Base-by-base conservation (phyloP, 1,140 invertebrate genomes). In the Drosophila suzukii region DNA sequence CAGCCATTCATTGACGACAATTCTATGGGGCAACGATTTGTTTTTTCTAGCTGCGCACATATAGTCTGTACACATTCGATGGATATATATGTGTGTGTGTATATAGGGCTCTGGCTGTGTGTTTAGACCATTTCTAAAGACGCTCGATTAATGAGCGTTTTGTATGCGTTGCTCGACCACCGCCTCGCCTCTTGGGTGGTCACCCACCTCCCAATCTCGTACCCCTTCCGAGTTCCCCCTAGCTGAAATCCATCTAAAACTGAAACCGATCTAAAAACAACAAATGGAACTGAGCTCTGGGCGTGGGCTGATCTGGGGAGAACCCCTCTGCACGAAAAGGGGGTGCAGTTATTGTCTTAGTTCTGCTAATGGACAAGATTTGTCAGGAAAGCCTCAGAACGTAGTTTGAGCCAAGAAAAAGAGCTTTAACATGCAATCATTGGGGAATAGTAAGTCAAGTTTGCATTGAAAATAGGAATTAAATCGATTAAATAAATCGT, bases 131-230 rank as follows among this genome's bases (percentile, higher is more conserved):
- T 75, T 79, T 75, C 58, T 57, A 75, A 47, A 62, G 72, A 60
- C 63, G 59, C 72, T 73, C 81, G 68, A 67, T 83, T 88, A 86
- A 86, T 86, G 84, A 88, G 83, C 83, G 75, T 88, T 86, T 88
- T 86, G 83, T 86, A 86, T 86, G 83, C 83, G 71, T 58, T 78
- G 74, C 79, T 83, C 78, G 75, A 74, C 62, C 59, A 46, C 11
- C 41, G 49, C 74, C 61, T 65, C 80, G 49, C 78, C 61, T 65
- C 76, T 81, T 85, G 81, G 81, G 78, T 81, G 81, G 81, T 20
- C 73, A 47, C 30, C 44, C 11, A 12, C 24, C 46, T 10, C 20
- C 17, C 24, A 17, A 27, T n/a, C 27, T 7, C 43, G 2, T 6
- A 12, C 32, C 17, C 6, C 39, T 27, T 34, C 8, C 24, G 2